Base-by-base conservation (phyloP, 92 coral and sea anemone genomes). In the Epizoanthus rinbou region DNA sequence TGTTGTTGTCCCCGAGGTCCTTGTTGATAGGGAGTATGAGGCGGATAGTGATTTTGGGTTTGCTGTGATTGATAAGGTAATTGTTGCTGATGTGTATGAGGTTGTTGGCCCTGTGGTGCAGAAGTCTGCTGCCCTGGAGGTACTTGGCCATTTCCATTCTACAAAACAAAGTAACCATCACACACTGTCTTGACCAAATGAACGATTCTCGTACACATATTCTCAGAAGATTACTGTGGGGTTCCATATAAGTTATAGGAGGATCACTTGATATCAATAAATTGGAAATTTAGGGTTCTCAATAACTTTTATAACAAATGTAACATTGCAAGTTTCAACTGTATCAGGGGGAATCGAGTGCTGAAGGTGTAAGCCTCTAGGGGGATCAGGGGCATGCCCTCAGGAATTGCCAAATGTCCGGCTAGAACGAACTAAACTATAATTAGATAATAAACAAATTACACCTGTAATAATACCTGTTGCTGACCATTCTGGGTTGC, bases 401-500 rank as follows among this genome's bases (percentile, higher is more conserved):
- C 31, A 28, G 31, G 31, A 28, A 28, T 28, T 28, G 31, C 31
- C 8, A 15, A 7, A 47, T 50, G 54, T 50, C 54, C 8, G 14
- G 54, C 54, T 50, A 9, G 54, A 50, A 50, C 54, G 9, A 10
- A 50, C 14, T 50, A 50, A 50, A 50, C 16, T 8, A 15, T 2
- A 64, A 8, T 64, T 28, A 28, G 31, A 28, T 28, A 28, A 28
- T 28, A 28, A 28, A 28, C 2, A 28, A 28, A 28, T 28, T 28
- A 28, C 11, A 22, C 7, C 4, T 0, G 54, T 70, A 18, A 52
- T 11, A 60, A 58, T 86, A 95, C 98, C 93, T 86, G 91, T 59
- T 80, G 69, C 43, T 79, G 90, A 16, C 95, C 95, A 90, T 90
- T 94, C 76, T 91, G 98, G 1, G 71, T 63, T 3, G 82, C 82